Base-by-base conservation (phyloP, 2,113 vertebrate genomes). In the Corythornis cristatus region DNA sequence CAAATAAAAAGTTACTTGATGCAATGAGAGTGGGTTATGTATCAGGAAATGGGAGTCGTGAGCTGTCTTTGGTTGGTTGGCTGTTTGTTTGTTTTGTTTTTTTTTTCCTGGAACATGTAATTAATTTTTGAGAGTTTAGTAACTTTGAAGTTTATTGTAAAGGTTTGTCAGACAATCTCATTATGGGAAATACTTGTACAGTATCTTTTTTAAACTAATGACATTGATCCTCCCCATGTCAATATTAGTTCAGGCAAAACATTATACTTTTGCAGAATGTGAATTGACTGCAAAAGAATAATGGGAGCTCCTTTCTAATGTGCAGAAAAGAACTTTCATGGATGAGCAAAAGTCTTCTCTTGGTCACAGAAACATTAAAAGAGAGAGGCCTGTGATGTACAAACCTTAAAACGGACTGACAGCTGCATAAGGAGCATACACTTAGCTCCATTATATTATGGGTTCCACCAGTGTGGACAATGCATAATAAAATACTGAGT, bases 171-270 rank as follows among this genome's bases (percentile, higher is more conserved):
- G 71, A 84, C 42, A 85, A 71, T 74, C 17, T 75, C 51, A 75
- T 87, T 90, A 89, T 4, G 13, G 64, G 40, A 85, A 96, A 83
- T 58, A 74, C 48, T 73, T 90, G 26, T 15, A 57, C 9, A 82
- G 8, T 58, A 43, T 85, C 74, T 90, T 91, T 80, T 93, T 91
- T 91, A 90, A 89, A 84, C 18, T 79, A 93, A 93, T 91, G 71
- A 9, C 33, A 90, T 87, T 66, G 94, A 95, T 91, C 35, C 84
- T 88, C 12, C 5, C 2, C 28, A 37, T 80, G 74, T 82, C 66
- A 79, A 72, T 90, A 85, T 48, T 64, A 72, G 50, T 93, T 72
- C 56, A 73, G 20, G 16, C 11, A 90, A 93, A 90, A 83, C 64
- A 60, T 66, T 86, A 87, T n/a, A 48, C 15, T 80, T 89, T 28